Evolutionary conservation across 2,797 vertebrate genomes (phyloP).

Genomic region (Steatocranus sp.): DNA sequence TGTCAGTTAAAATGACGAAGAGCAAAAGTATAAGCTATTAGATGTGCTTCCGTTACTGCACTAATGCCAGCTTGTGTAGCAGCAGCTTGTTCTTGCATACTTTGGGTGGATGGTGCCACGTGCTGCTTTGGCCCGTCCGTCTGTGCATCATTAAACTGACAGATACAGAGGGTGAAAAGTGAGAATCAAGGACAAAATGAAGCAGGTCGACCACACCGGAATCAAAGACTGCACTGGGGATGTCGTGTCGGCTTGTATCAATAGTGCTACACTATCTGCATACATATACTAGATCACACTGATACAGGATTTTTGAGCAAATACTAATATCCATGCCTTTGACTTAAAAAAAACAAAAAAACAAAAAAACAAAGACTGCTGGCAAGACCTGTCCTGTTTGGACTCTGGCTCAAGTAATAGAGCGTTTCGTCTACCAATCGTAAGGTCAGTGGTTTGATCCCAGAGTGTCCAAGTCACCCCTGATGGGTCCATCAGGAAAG

Average conservation of each 20-base stretch:
- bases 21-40: background rate
- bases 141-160: background rate
- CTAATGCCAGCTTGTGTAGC: background rate
- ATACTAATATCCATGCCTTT: background rate
- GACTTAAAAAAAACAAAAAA: background rate
- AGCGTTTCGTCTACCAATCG: background rate
- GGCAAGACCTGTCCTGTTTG: background rate
- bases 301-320: background rate
- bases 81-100: background rate
- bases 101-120: background rate
- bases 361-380: background rate
- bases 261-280: background rate
- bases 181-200: slow-evolving; percentile 21
- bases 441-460: background rate
- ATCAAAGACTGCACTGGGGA: slow-evolving; percentile 7
- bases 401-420: background rate
- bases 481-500: background rate
- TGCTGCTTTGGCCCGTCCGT: background rate
- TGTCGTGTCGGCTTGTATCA: background rate
- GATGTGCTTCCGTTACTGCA: background rate
- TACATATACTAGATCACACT: background rate
- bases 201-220: slow-evolving; percentile 1
- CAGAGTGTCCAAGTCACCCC: background rate
- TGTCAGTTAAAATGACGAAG: slow-evolving; percentile 14
- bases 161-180: slow-evolving; percentile 1